These are phyloP conservation scores for Latrodectus hesperus DNA, from an alignment of 2,888 invertebrate species.

Conservation along the genomic window DNA sequence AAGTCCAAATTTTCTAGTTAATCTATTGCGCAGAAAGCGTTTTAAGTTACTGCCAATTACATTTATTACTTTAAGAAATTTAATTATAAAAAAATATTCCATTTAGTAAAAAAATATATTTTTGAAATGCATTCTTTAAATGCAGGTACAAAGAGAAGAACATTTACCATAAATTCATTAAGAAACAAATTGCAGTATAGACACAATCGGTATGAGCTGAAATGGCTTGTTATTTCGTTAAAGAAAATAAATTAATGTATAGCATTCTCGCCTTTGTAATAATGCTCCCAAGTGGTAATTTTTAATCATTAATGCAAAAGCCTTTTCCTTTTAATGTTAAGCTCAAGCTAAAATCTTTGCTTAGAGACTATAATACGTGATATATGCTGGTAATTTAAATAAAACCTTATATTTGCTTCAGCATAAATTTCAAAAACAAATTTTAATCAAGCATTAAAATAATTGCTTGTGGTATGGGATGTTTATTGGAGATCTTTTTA, in stretches of 20 bases:
- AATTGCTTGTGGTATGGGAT: not conserved
- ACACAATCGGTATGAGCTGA: constrained; percentile 15
- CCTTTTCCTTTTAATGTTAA: constrained; percentile 8
- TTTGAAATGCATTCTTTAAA: too few relatives aligned
- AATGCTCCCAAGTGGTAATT: constrained; percentile 39
- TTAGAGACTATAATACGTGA: constrained; percentile 26
- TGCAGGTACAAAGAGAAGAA: too few relatives aligned
- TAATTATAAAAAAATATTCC: too few relatives aligned
- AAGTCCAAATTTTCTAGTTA: too few relatives aligned
- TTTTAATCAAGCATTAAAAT: constrained; percentile 15
- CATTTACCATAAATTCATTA: constrained; percentile 33
- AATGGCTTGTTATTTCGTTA: constrained; percentile 40
- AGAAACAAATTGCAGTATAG: constrained; percentile 40
- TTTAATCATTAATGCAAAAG: constrained; percentile 44
- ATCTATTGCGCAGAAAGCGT: too few relatives aligned
- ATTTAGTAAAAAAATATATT: too few relatives aligned
- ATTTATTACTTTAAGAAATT: too few relatives aligned
- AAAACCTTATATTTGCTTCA: constrained; percentile 6
- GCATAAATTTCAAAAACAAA: constrained; percentile 20
- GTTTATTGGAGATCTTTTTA: not conserved
- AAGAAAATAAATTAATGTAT: constrained; percentile 55
- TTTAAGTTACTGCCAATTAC: too few relatives aligned
- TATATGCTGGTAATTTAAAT: constrained; percentile 39
- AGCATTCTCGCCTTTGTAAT: constrained; percentile 24
- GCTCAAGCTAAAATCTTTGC: not conserved